A percentile compares a stretch with the other conserved stretches of the same genome.
Conservation (phyloP, 2,797 vertebrate genomes). For the Phrynocephalus forsythii region DNA sequence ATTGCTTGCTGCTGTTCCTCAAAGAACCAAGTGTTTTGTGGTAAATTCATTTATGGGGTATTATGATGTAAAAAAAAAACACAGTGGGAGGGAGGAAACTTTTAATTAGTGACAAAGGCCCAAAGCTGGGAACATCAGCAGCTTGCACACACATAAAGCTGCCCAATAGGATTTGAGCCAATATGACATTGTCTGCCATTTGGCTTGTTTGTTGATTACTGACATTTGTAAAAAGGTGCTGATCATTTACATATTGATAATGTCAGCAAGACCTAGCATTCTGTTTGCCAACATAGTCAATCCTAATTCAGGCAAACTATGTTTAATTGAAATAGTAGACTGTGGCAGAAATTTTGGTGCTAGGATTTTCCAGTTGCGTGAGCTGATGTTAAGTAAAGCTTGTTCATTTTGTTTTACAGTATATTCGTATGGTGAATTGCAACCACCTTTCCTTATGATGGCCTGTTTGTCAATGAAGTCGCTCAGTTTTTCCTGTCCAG, state of each 20-base stretch:
- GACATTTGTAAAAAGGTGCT: neutral
- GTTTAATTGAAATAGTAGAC: conserved; percentile 6
- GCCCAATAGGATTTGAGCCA: too few relatives aligned
- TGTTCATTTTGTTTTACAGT: neutral
- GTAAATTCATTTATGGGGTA: too few relatives aligned
- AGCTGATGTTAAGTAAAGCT: neutral
- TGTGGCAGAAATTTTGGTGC: neutral
- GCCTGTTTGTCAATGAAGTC: neutral
- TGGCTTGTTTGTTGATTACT: neutral
- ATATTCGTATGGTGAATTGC: neutral
- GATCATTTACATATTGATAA: too few relatives aligned
- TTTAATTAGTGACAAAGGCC: too few relatives aligned
- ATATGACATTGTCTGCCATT: neutral
- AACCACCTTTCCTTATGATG: neutral
- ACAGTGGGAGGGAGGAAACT: too few relatives aligned
- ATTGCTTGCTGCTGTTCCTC: too few relatives aligned
- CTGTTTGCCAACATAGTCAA: neutral
- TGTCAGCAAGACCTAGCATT: neutral
- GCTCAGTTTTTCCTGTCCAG: neutral
- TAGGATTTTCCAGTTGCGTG: neutral
- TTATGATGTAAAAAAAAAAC: too few relatives aligned
- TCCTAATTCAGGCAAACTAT: neutral
- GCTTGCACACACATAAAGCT: too few relatives aligned
- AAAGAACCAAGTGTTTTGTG: too few relatives aligned
- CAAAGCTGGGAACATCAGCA: too few relatives aligned